phyloP scores from a whole-genome alignment of 1,140 invertebrate species.

The Drosophila orosa region DNA sequence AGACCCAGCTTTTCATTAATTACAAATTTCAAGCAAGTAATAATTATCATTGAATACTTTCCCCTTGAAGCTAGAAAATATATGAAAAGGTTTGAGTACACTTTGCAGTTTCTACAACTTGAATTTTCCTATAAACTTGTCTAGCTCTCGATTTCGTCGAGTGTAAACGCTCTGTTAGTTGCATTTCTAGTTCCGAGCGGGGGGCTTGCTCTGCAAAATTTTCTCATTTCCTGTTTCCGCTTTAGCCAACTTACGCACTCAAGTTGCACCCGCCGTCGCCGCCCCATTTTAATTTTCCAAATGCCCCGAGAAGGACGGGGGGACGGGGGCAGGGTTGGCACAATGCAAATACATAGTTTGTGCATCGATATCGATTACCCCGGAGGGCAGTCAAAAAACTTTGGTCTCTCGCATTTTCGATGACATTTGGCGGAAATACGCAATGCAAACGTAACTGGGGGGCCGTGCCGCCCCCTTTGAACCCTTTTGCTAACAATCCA shows the following conservation, averaged over 20 bases:
- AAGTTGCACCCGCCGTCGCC: constrained; percentile 20
- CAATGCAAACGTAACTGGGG: constrained; percentile 78
- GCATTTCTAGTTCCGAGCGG: constrained; percentile 26
- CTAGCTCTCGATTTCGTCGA: constrained; percentile 3
- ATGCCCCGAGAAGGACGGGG: background rate
- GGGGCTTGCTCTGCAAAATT: constrained; percentile 61
- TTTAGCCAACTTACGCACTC: constrained; percentile 57
- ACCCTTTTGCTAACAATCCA: constrained; percentile 57
- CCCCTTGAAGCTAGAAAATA: background rate
- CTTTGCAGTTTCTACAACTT: background rate
- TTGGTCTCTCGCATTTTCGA: constrained; percentile 49
- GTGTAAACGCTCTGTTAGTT: constrained; percentile 39
- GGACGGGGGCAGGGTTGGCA: background rate
- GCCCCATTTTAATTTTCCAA: constrained; percentile 3
- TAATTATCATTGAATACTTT: background rate
- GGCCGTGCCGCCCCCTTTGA: background rate
- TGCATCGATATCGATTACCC: constrained; percentile 62
- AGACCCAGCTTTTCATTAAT: background rate
- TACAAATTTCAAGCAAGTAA: background rate
- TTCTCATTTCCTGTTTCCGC: constrained; percentile 81
- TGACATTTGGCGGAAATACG: constrained; percentile 83
- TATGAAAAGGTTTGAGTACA: background rate
- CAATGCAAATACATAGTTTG: constrained; percentile 67
- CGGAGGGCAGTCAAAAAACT: constrained; percentile 71
- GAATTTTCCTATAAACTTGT: background rate